A percentile compares a stretch with the other conserved stretches of the same genome.
Evolutionary conservation across 2,113 vertebrate species (phyloP).

Genomic region (Varanus komodoensis): DNA sequence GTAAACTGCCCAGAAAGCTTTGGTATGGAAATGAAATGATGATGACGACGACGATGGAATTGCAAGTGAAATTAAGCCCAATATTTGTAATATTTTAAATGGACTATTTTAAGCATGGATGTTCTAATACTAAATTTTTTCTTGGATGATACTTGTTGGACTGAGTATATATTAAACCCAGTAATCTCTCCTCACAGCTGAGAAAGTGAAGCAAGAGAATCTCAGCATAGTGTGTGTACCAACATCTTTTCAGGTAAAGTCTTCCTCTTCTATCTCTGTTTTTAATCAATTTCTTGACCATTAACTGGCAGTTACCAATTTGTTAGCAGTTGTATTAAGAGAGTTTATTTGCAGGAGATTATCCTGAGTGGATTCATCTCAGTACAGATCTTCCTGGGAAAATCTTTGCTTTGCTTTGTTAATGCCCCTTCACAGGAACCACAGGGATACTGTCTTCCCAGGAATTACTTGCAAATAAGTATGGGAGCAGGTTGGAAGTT

Average conservation of each 20-base stretch:
- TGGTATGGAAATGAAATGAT: no score
- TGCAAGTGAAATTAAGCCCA: neutral
- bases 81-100: constrained; percentile 53
- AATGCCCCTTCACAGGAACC: no score
- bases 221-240: constrained; percentile 92
- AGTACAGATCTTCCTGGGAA: neutral
- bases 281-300: neutral
- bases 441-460: neutral
- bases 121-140: constrained; percentile 52
- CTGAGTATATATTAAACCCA: neutral
- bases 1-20: no score
- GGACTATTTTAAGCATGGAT: neutral
- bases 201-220: constrained; percentile 92
- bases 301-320: neutral
- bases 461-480: neutral
- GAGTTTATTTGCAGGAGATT: neutral
- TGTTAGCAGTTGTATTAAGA: neutral
- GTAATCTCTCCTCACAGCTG: constrained; percentile 77
- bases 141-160: neutral
- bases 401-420: neutral
- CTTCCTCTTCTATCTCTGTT: neutral
- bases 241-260: constrained; percentile 93
- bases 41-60: no score
- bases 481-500: neutral
- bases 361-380: neutral